Base-by-base conservation (phyloP, 2,113 vertebrate species). In the Halichoerus grypus region DNA sequence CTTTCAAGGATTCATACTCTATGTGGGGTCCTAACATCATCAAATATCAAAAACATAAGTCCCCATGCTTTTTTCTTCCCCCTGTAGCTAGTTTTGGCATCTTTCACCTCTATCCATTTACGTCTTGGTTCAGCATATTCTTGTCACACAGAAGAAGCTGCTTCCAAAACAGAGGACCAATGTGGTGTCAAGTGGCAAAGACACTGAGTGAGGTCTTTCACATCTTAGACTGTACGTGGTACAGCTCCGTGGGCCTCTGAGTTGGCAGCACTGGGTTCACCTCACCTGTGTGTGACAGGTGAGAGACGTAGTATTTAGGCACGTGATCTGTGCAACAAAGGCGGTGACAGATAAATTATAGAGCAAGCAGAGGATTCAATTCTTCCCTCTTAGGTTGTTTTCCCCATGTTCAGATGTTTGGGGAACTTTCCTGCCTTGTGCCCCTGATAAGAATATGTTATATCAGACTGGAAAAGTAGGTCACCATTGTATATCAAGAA, bases 271-370 rank as follows among this genome's bases (percentile, higher is more conserved):
- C n/a, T 15, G 33, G 31, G 16, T 36, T 77, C 49, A 24, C 42
- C 36, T 87, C 0, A 0, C 59, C 10, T 8, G 4, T 69, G 9
- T 28, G 16, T 15, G 36, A 31, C 1, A 53, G 4, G 3, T 36
- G 57, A 77, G 53, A 36, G 65, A 65, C 26, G 26, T 12, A 0
- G 7, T 15, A 8, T 16, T 96, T 51, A 82, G 7, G 49, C 16
- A 13, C 22, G 31, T 5, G 42, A 9, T 33, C 72, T 61, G 26
- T 36, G 46, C 76, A 89, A 77, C 57, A 83, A 39, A 89, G n/a
- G 28, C 18, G 49, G 51, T 51, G 55, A 31, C 4, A 33, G 16
- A 49, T 24, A 95, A 76, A 85, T n/a, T 36, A 21, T 13, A 51
- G 71, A 39, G 46, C 3, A 65, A 86, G 39, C 19, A 83, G 39